Base-by-base conservation (phyloP, 1,140 invertebrate genomes). In the Cotesia chilonis region DNA sequence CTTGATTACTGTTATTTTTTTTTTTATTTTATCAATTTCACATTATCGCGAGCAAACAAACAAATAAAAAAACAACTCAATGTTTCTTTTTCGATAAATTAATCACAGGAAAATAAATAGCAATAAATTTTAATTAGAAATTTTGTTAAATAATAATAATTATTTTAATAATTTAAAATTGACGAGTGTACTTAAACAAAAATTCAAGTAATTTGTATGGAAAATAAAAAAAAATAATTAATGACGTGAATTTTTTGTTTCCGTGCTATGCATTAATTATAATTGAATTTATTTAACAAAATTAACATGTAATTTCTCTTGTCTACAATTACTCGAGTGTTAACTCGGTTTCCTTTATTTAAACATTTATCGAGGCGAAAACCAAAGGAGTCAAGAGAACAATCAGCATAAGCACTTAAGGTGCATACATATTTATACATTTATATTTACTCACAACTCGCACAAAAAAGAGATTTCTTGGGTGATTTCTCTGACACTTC, bases 351-450 rank as follows among this genome's bases (percentile, higher is more conserved):
- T 12, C 14, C 47, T 61, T 61, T 61, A 20, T 61, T 61, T 47
- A 9, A 9, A 47, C 41, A 47, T 47, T 47, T 6, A 47, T 47
- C 41, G 41, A 47, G 41, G 6, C 41, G 6, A 10, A 47, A 47
- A 65, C 57, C 12, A 28, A 54, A 47, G 9, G 10, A 65, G 28
- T 14, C n/a, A 41, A 71, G 38, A 41, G 12, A 65, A 65, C 12
- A 41, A 65, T 65, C 47, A 65, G 17, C 63, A 65, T 65, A 65
- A 37, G 38, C 12, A 71, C 38, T 71, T 71, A 54, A 61, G 47
- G 37, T 71, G 35, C 14, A 52, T 51, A 64, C 59, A 61, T 41
- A 68, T 68, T 55, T 68, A 54, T 38, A 68, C 57, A 35, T 7
- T 37, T 35, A 35, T n/a, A 57, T 57, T 57, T 17, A 54, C 54